A percentile compares a stretch with the other conserved stretches of the same genome.
phyloP scores from a whole-genome alignment of 30 jellyfish, hydroid and myxozoan species.

The Hydractinia echinata region DNA sequence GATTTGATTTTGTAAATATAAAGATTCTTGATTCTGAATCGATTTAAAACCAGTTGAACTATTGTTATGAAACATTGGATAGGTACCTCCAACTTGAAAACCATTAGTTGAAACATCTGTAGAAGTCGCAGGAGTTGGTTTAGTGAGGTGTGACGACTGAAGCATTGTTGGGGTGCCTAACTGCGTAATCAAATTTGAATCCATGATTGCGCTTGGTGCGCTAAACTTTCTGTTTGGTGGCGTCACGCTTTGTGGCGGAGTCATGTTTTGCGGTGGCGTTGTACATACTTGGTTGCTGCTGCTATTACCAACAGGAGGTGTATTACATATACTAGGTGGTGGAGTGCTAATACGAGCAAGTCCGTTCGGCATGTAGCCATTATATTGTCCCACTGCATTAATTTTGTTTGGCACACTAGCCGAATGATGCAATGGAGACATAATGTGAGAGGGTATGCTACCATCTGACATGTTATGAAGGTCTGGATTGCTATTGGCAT shows the following conservation, averaged over 20 bases:
- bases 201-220: conserved; percentile 1
- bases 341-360: conserved; percentile 9
- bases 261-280: background rate
- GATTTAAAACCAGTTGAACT: background rate
- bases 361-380: background rate
- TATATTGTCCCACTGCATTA: background rate
- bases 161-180: conserved; percentile 37
- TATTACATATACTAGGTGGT: background rate
- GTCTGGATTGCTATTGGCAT: conserved; percentile 32
- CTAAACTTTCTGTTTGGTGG: conserved; percentile 15
- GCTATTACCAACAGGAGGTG: conserved; percentile 7
- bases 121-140: background rate
- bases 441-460: background rate
- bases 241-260: background rate
- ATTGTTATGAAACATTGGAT: background rate
- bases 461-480: background rate
- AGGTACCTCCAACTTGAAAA: background rate
- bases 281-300: background rate
- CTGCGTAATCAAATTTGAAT: background rate
- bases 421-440: conserved; percentile 14
- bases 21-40: background rate
- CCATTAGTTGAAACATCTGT: background rate
- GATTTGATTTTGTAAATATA: background rate
- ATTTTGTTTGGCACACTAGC: conserved; percentile 4
- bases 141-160: conserved; percentile 19